Conservation (phyloP, 2,888 invertebrate genomes). For the Furcula furcula region DNA sequence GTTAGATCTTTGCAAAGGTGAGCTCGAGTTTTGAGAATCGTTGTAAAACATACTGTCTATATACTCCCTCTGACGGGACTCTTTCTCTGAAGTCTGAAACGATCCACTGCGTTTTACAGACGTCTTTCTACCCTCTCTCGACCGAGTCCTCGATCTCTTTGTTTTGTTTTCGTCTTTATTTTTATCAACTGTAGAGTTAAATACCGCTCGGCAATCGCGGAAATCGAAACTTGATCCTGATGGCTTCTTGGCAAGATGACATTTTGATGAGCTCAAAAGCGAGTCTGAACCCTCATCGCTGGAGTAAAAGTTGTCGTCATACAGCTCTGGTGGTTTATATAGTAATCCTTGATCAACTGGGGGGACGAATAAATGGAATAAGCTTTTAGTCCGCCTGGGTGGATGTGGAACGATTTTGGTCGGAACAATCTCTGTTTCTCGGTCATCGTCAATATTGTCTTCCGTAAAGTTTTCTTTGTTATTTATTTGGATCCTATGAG, state of each 20-base stretch:
- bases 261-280: conserved; percentile 83
- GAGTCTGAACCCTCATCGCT: conserved; percentile 88
- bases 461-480: conserved; percentile 72
- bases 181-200: conserved; percentile 81
- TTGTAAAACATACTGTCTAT: conserved; percentile 83
- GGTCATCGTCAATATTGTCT: conserved; percentile 71
- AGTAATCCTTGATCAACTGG: conserved; percentile 81
- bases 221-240: conserved; percentile 67
- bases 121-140: conserved; percentile 61
- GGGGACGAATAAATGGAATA: conserved; percentile 85
- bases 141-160: conserved; percentile 60
- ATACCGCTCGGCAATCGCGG: conserved; percentile 79
- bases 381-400: conserved; percentile 87
- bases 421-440: conserved; percentile 88
- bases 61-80: conserved; percentile 69
- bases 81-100: conserved; percentile 71
- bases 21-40: conserved; percentile 65
- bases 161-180: conserved; percentile 57
- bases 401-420: conserved; percentile 90
- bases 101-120: conserved; percentile 75
- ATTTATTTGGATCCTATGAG: conserved; percentile 74
- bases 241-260: conserved; percentile 61
- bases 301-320: conserved; percentile 81
- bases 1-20: conserved; percentile 46
- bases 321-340: conserved; percentile 78